Base-by-base conservation (phyloP, 2,797 vertebrate species). In the Anguilla marmorata region DNA sequence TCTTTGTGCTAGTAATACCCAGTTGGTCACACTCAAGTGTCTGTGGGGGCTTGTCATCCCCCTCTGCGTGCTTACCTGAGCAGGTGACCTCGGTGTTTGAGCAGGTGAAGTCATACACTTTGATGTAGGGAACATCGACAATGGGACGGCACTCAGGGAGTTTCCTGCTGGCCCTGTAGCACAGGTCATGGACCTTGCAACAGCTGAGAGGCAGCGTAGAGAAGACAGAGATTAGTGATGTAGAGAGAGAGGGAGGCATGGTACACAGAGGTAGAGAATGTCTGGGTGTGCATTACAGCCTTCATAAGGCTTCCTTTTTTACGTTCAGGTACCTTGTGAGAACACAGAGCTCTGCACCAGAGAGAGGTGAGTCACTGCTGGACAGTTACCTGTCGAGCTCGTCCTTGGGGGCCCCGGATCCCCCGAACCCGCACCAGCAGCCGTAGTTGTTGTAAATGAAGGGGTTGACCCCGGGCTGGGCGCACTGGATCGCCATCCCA, bases 351-450 rank as follows among this genome's bases (percentile, higher is more conserved):
- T 56, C 54, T 37, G 33, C 45, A n/a, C 41, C 45, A n/a, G 79
- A 82, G 79, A 3, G 24, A 0, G 19, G 79, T 3, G 19, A n/a
- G 9, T 45, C 52, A 52, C 56, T 27, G 21, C 48, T 79, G 19
- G 37, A 19, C 3, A 30, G 90, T 60, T 92, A 96, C 95, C 7
- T 52, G 91, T 96, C 96, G 82, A 93, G 1, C 0, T 91, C 93
- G 9, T 96, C 95, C 63, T 41, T 60, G 3, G 95, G 94, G 0
- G 87, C 88, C 41, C 94, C 95, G 0, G 0, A 16, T 0, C 95
- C 95, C 0, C 95, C 94, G 0, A 96, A 56, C 24, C 95, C 96
- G 8, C 96, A 96, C 92, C 93, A 95, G 90, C 96, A 96, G 88
- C 96, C 95, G 0, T 96, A 96, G 0, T 93, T 0, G 11, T 89